Evolutionary conservation across 2,797 vertebrate species (phyloP).

Genomic region (Antrozous pallidus): DNA sequence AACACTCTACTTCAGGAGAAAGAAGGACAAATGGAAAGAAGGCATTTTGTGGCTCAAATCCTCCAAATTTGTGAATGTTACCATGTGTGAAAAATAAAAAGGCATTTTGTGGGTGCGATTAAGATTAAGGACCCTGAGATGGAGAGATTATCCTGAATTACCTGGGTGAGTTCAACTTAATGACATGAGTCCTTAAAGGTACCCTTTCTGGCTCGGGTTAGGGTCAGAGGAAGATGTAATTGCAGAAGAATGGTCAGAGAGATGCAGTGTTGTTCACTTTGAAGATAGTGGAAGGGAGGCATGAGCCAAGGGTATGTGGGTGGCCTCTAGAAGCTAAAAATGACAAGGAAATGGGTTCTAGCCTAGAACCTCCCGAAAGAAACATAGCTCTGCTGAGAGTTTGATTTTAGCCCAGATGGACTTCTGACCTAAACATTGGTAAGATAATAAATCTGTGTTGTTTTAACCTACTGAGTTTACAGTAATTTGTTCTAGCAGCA

Average conservation of each 20-base stretch:
- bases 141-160: slow-evolving; percentile 3
- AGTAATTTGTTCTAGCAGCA: background rate
- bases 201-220: background rate
- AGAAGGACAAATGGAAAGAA: background rate
- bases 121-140: background rate
- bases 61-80: background rate
- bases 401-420: background rate
- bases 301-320: background rate
- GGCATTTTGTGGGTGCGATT: background rate
- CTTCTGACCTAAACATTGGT: background rate
- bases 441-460: background rate
- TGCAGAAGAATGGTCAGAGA: background rate
- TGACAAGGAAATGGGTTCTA: background rate
- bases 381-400: background rate
- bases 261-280: background rate
- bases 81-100: background rate
- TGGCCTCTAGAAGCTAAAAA: background rate
- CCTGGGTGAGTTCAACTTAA: background rate
- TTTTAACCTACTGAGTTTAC: background rate
- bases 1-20: background rate
- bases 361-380: background rate
- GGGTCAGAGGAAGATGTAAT: background rate
- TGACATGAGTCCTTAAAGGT: background rate
- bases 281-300: background rate
- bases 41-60: background rate